Evolutionary conservation across 2,113 vertebrate genomes (phyloP), one percentile per base, ranked within the genome.

Genomic region (Alethe castanea): DNA sequence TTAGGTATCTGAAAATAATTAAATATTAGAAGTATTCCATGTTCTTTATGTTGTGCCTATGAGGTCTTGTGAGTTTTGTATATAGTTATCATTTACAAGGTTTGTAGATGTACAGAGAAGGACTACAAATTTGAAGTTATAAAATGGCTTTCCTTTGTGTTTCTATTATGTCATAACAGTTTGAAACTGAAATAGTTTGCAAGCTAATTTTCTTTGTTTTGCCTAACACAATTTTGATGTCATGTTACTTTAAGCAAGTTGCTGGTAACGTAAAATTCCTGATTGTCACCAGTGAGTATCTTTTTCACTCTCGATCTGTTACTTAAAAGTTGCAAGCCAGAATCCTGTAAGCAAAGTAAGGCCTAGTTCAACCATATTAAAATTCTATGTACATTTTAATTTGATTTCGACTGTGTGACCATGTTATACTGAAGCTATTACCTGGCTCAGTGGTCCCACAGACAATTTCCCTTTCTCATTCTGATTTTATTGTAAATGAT

Each of bases 351-450:
- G 66, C 42, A 42, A 96, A 96, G 52, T 74, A 76, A 92, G 72
- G 57, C 90, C 80, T 90, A 91, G 53, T 96, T 98, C 83, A 94
- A 91, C 91, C 86, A 24, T 86, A 88, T 97, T 98, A 96, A 96
- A 97, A 96, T 96, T 96, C 92, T 77, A 5, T 92, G 91, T 97
- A 95, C 95, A 93, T 97, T 97, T 97, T 97, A 96, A 97, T 97
- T 98, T 97, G 65, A 66, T 94, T 97, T 97, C 35, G 59, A 74
- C 94, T 97, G 60, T 95, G 92, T 96, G 95, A 82, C 81, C 95
- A 59, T 97, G 85, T 96, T 94, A 94, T 79, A 94, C 70, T 81
- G 94, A 96, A 97, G 88, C 95, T 98, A 95, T 97, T 97, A 97
- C 92, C 90, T 97, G 95, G 91, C 95, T 97, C 96, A 97, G 15